Base-by-base conservation (phyloP, 2,113 vertebrate genomes). In the Psilopogon haemacephalus region DNA sequence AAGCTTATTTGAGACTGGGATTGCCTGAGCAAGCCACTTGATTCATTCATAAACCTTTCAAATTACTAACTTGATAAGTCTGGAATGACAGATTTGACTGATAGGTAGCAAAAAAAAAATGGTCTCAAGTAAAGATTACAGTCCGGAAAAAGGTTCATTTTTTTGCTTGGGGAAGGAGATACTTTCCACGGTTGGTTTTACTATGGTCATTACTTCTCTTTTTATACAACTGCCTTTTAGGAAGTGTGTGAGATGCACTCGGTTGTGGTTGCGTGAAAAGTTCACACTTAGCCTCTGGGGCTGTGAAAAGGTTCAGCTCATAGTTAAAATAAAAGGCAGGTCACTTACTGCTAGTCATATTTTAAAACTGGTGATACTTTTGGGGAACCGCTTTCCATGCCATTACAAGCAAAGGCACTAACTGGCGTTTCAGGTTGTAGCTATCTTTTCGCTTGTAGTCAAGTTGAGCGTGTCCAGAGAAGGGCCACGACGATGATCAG, bases 281-380 rank as follows among this genome's bases (percentile, higher is more conserved):
- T 88, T 96, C 91, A 82, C 0, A 0, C 19, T 56, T 89, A 86
- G 72, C 91, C 70, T 97, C 54, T 81, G 62, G 75, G 89, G 37
- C 76, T 78, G 42, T 94, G 63, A 70, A 89, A 78, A 90, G 11
- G 56, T 89, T 89, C 35, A 35, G 12, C 0, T 88, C 42, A 70
- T 87, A 90, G 81, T 87, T 85, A 94, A 87, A 90, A 70, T 84
- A 52, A 74, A 79, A 95, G 62, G 40, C 79, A 69, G 21, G 44
- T 88, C 50, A 50, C 32, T 73, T 77, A 78, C 32, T 84, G 44
- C 35, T 93, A 33, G 54, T 69, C 33, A 20, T 84, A 70, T 65
- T 73, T 90, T 90, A 84, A 76, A 91, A 64, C n/a, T 52, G 18
- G 5, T 79, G 19, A 30, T 71, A 30, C 44, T 84, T 89, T n/a